Conservation (phyloP, 2,888 invertebrate species). For the Drosophila kanekoi region DNA sequence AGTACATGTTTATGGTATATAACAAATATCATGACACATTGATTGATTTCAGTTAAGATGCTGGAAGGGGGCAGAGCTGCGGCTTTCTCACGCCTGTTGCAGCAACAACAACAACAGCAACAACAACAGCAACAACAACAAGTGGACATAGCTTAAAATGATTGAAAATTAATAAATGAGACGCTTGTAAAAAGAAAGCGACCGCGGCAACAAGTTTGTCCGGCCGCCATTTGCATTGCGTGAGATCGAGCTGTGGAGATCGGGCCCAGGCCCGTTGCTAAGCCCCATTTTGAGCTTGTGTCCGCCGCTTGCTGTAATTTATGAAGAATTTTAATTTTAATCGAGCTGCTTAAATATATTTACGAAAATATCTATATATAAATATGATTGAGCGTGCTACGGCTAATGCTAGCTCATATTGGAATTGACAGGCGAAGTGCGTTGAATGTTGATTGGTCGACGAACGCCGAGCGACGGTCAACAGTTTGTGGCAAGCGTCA, state of each 20-base stretch:
- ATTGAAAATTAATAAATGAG: slow-evolving; percentile 14
- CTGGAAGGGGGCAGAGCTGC: not conserved
- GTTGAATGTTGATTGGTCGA: slow-evolving; percentile 50
- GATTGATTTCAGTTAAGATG: slow-evolving; percentile 33
- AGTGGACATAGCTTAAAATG: slow-evolving; percentile 1
- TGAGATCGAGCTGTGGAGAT: slow-evolving; percentile 9
- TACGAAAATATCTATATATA: slow-evolving; percentile 1
- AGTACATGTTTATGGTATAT: not conserved
- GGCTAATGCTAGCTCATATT: slow-evolving; percentile 53
- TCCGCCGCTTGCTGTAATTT: slow-evolving; percentile 35
- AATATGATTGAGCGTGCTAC: slow-evolving; percentile 10
- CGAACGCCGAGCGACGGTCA: not conserved
- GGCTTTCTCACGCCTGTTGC: slow-evolving; percentile 29
- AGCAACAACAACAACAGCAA: slow-evolving; percentile 2
- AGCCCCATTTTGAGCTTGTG: slow-evolving; percentile 9
- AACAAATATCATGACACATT: slow-evolving; percentile 6
- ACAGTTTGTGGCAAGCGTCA: slow-evolving; percentile 38
- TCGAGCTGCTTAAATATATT: too few species aligned
- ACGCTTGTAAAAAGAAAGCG: slow-evolving; percentile 31
- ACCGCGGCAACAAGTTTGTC: slow-evolving; percentile 36
- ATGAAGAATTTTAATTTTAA: slow-evolving; percentile 53
- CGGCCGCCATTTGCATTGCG: slow-evolving; percentile 34
- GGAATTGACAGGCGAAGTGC: slow-evolving; percentile 55
- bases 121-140: slow-evolving; percentile 7
- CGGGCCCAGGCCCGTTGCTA: not conserved